phyloP scores from a whole-genome alignment of 2,797 vertebrate genomes.

The Gallinago nigripennis region DNA sequence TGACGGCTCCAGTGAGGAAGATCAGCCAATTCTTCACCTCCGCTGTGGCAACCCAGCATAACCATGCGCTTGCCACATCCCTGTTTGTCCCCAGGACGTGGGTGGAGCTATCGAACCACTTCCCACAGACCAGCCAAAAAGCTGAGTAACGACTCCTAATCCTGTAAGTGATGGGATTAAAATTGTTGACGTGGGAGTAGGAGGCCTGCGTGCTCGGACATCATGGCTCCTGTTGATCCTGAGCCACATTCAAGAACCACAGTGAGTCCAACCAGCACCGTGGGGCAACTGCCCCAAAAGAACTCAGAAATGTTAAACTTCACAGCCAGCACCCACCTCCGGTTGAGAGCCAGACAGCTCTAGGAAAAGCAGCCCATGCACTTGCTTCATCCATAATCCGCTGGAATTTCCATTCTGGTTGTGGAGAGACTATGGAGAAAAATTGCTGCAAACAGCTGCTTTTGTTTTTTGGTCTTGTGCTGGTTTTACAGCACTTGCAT shows the following conservation, averaged over 20 bases:
- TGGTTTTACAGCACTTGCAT: background rate
- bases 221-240: background rate
- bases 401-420: background rate
- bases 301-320: background rate
- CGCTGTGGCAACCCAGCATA: background rate
- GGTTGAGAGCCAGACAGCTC: background rate
- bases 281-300: accelerated
- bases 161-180: background rate
- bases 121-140: background rate
- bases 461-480: background rate
- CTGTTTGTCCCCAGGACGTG: background rate
- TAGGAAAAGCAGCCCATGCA: background rate
- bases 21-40: background rate
- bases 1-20: background rate
- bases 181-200: background rate
- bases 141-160: background rate
- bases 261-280: background rate
- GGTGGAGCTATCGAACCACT: background rate
- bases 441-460: background rate
- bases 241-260: background rate
- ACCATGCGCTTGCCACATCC: background rate
- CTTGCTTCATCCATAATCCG: background rate
- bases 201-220: background rate
- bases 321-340: background rate
- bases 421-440: background rate